phyloP scores from a whole-genome alignment of 2,888 invertebrate genomes.

The Hedychridium roseum region DNA sequence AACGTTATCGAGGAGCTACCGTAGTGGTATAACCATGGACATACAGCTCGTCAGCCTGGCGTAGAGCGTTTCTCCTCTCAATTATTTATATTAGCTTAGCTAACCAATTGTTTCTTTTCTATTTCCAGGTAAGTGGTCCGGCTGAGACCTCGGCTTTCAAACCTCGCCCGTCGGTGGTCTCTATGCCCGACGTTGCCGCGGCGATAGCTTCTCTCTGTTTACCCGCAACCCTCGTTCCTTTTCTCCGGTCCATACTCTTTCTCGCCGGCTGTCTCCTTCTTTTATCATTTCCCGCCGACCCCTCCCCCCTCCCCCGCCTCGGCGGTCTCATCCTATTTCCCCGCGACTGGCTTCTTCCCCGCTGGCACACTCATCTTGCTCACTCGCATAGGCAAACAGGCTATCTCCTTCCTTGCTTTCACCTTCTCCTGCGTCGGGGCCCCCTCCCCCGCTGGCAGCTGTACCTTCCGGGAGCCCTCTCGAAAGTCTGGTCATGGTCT shows the following conservation, averaged over 20 bases:
- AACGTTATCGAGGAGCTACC: too few relatives aligned
- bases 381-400: too few relatives aligned
- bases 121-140: constrained; percentile 46
- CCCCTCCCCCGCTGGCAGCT: too few relatives aligned
- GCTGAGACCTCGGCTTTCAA: constrained; percentile 16
- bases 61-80: constrained; percentile 16
- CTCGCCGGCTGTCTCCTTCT: constrained; percentile 28
- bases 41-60: constrained; percentile 8
- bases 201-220: constrained; percentile 18
- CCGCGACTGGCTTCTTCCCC: neutral
- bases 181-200: constrained; percentile 11
- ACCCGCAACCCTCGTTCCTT: constrained; percentile 14
- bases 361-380: too few relatives aligned
- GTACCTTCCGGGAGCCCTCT: constrained; percentile 32
- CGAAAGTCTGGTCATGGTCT: constrained; percentile 55
- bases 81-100: constrained; percentile 45
- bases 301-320: constrained; percentile 7
- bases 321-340: constrained; percentile 19
- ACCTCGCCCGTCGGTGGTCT: constrained; percentile 6
- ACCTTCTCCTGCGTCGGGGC: too few relatives aligned
- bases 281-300: constrained; percentile 20
- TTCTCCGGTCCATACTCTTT: constrained; percentile 20
- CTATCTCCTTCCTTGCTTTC: too few relatives aligned
- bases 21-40: too few relatives aligned
- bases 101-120: constrained; percentile 44